phyloP scores from a whole-genome alignment of 1,140 invertebrate genomes.

The Drosophila seguyi region DNA sequence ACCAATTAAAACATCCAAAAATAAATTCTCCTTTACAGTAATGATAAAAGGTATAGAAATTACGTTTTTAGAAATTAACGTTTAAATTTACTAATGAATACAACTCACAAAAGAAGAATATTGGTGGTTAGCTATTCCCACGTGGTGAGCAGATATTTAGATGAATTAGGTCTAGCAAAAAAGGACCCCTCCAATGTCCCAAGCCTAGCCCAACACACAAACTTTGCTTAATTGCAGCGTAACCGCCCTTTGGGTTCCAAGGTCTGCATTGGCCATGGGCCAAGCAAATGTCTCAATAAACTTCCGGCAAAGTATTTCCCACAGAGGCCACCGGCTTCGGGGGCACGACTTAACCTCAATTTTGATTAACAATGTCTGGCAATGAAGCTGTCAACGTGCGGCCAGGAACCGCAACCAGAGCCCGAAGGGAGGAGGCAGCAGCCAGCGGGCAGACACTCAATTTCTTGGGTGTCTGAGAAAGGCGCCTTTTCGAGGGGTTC shows the following conservation, averaged over 20 bases:
- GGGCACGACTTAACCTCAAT: constrained; percentile 78
- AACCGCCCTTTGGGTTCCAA: constrained; percentile 29
- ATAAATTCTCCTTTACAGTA: too few species aligned
- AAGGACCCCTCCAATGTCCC: constrained; percentile 2
- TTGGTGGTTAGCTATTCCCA: background rate
- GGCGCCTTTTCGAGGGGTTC: background rate
- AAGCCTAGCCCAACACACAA: constrained; percentile 57
- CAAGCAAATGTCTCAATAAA: constrained; percentile 76
- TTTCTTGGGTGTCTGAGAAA: constrained; percentile 2
- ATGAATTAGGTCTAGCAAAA: background rate
- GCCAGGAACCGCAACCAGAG: constrained; percentile 26
- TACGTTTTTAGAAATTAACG: too few species aligned
- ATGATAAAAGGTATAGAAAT: too few species aligned
- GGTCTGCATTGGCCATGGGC: constrained; percentile 31
- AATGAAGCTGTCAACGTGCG: constrained; percentile 78
- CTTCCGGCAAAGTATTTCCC: constrained; percentile 47
- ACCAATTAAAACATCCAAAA: background rate
- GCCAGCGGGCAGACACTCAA: constrained; percentile 5
- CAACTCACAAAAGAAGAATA: background rate
- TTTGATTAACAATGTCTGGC: constrained; percentile 82
- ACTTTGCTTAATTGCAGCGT: constrained; percentile 63
- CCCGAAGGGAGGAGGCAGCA: background rate
- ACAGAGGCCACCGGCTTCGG: constrained; percentile 37
- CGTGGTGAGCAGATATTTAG: background rate
- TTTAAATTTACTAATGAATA: background rate